Base-by-base conservation (phyloP, 2,113 vertebrate genomes). In the Lota lota region DNA sequence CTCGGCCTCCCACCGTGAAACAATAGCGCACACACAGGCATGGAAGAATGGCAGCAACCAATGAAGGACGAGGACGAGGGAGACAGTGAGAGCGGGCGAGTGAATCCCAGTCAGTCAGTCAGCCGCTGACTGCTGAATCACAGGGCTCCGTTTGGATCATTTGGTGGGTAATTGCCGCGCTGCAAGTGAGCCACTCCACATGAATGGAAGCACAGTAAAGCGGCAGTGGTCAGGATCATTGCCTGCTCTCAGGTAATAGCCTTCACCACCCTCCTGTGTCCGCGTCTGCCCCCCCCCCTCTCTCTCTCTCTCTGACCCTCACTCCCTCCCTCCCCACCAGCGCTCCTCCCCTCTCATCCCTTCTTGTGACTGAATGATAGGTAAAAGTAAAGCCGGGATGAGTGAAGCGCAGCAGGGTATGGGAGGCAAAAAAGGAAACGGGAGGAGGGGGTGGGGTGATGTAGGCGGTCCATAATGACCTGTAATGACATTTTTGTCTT, bases 401-500 rank as follows among this genome's bases (percentile, higher is more conserved):
- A 79, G 88, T 85, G 81, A 66, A 78, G 80, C 64, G 79, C 66
- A 66, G 62, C 66, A 73, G 66, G 80, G 67, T 19, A 40, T 28
- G 66, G 28, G 28, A 33, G 28, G 28, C 70, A 69, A 78, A 71
- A 24, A 33, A 33, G 6, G 28, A 28, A 28, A 28, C 28, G 8
- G 40, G 40, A 69, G 33, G 72, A 57, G 66, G 66, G 54, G 63
- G 51, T 53, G 63, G 58, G 54, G 59, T 0, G 78, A 86, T 91
- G 95, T 93, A 90, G 92, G 93, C 93, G 91, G 91, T 88, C 91
- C 89, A 91, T 95, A 97, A 98, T 97, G 96, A 95, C 79, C 83
- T 92, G 91, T 96, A 97, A 97, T 96, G 91, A 96, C 79, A 93
- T 91, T 95, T 96, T 98, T 98, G 95, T 98, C 93, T 98, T 93